Base-by-base conservation (phyloP, 2,888 invertebrate species). In the Drosophila macrothrix region DNA sequence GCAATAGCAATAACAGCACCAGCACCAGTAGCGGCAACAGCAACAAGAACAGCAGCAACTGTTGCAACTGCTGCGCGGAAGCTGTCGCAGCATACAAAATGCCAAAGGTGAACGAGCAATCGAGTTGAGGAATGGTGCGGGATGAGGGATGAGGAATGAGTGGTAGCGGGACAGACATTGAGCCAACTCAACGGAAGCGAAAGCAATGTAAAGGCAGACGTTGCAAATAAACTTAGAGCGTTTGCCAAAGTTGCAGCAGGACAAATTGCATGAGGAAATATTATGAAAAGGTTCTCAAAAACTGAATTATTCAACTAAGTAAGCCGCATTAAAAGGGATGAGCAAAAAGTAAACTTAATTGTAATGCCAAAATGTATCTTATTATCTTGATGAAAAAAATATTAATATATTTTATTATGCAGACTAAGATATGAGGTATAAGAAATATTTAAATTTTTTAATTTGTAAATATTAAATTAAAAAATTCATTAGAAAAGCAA, bases 21-120 rank as follows among this genome's bases (percentile, higher is more conserved):
- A 22, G 3, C 22, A 39, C 5, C 73, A 33, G 33, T 29, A 67
- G 12, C 58, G 66, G 19, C 62, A 63, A 10, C 49, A 62, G 41
- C 63, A 61, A 33, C 64, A 65, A 22, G 0, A 39, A 39, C 5
- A n/a, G 7, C 56, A 63, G 10, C 64, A 73, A 61, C 49, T 49
- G 46, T 39, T 53, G 63, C 64, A 55, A 62, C 54, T 55, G 56
- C 56, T 58, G 61, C 64, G 81, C 80, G 82, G 78, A 79, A 73
- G 63, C 73, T 73, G 64, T 55, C 37, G 67, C 69, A 67, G 73
- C 73, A 78, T 67, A 77, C 81, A 73, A 73, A 78, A 81, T 78
- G 68, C 65, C 73, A 78, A 82, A 78, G 79, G 78, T 81, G 82
- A 66, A 39, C 59, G 29, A 58, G 73, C 39, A 73, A 66, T 80